Conservation (phyloP, 2,113 vertebrate genomes). For the Dryoscopus gambensis region DNA sequence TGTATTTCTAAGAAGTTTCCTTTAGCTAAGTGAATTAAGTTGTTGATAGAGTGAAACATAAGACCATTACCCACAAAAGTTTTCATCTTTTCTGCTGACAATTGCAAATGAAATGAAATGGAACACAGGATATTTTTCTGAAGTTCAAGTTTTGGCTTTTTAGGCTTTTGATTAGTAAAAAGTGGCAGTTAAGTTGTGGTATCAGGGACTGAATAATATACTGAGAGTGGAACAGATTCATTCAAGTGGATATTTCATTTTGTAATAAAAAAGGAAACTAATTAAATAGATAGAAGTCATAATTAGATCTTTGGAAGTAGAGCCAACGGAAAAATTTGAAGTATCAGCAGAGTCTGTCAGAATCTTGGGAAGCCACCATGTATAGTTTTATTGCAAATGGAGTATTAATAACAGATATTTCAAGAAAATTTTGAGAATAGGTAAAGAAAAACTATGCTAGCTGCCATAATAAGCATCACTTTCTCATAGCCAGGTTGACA, state of each 20-base stretch:
- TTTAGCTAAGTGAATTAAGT: not conserved
- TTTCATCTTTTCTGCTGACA: not conserved
- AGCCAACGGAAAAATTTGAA: not conserved
- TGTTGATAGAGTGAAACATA: not conserved
- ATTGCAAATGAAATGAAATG: not conserved
- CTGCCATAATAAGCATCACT: not conserved
- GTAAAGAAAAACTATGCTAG: not conserved
- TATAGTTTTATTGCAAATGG: not conserved
- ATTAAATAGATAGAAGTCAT: not conserved
- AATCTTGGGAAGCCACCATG: not conserved
- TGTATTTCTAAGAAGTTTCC: not conserved
- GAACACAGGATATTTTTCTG: not conserved
- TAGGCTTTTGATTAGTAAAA: not conserved
- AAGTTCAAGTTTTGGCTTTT: not conserved
- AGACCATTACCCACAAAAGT: not conserved
- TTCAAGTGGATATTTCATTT: not conserved
- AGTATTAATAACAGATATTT: not conserved
- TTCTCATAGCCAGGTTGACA: not conserved
- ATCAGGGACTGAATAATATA: not conserved
- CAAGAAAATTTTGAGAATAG: not conserved
- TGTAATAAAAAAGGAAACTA: not conserved
- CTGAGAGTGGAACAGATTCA: not conserved
- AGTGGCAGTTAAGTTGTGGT: not conserved
- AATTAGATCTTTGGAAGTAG: not conserved
- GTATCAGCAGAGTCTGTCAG: not conserved